phyloP scores from a whole-genome alignment of 2,797 vertebrate genomes.

The Echiichthys vipera region DNA sequence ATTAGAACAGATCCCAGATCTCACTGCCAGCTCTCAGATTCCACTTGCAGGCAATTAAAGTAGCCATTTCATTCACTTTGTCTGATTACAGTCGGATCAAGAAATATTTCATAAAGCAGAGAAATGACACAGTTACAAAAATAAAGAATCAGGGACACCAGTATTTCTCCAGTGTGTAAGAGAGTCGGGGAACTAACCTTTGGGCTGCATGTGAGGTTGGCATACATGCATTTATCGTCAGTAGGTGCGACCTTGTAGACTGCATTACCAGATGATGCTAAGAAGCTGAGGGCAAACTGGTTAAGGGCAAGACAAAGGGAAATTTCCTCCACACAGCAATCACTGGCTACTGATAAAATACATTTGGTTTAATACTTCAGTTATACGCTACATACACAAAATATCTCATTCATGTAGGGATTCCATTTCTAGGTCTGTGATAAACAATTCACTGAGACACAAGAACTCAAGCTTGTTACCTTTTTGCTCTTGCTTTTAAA shows the following conservation, averaged over 20 bases:
- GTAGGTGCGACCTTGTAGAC: conserved; percentile 92
- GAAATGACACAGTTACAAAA: background rate
- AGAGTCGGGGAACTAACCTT: conserved; percentile 79
- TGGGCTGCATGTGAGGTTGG: conserved; percentile 91
- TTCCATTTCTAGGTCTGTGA: background rate
- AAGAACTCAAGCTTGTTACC: background rate
- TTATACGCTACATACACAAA: background rate
- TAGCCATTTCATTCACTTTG: conserved; percentile 20
- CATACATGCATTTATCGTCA: conserved; percentile 88
- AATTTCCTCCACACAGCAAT: background rate
- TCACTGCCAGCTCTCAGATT: conserved; percentile 12
- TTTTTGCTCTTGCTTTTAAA: conserved; percentile 5
- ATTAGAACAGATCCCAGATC: conserved; percentile 3
- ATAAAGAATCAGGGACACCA: conserved; percentile 1
- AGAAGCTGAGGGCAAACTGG: conserved; percentile 83
- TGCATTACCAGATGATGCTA: conserved; percentile 93
- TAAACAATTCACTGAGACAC: background rate
- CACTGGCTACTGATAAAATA: background rate
- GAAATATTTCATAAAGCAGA: conserved; percentile 19
- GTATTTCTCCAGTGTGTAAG: background rate
- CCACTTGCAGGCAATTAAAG: conserved; percentile 12
- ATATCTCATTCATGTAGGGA: too few species aligned
- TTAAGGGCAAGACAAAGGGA: conserved; percentile 68
- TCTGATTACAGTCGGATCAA: background rate
- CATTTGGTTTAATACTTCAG: background rate